Evolutionary conservation across 2,113 vertebrate genomes (phyloP).

Genomic region (Nansenia antarctica): DNA sequence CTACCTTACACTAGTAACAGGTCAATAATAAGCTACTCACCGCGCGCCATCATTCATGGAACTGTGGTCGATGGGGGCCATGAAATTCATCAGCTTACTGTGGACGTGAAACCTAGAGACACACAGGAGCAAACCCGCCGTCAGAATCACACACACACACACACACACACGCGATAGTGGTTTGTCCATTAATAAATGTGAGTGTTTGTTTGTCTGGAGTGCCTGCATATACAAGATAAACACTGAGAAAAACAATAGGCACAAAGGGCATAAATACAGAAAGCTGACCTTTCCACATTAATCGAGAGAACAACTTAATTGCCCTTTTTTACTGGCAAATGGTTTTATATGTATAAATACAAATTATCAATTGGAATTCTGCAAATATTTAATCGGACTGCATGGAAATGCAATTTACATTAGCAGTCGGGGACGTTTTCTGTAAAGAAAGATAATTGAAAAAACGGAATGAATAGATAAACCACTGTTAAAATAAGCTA

Average conservation of each 20-base stretch:
- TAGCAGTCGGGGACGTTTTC: constrained; percentile 4
- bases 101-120: constrained; percentile 86
- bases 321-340: neutral
- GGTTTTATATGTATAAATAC: neutral
- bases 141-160: neutral
- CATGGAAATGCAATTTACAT: constrained; percentile 5
- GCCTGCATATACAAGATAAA: neutral
- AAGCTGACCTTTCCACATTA: neutral
- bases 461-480: constrained; percentile 11
- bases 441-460: constrained; percentile 18
- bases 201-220: neutral
- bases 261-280: neutral
- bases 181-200: neutral
- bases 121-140: too few relatives aligned
- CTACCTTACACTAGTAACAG: neutral
- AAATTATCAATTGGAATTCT: neutral
- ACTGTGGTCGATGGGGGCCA: constrained; percentile 91
- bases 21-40: constrained; percentile 20
- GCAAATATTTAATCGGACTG: neutral
- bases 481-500: neutral
- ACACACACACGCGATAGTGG: neutral
- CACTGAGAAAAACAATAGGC: neutral
- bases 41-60: constrained; percentile 91
- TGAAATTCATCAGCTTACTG: constrained; percentile 94
- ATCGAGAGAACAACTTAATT: neutral